phyloP scores from a whole-genome alignment of 2,888 invertebrate genomes.

The Ectropis crepuscularia region DNA sequence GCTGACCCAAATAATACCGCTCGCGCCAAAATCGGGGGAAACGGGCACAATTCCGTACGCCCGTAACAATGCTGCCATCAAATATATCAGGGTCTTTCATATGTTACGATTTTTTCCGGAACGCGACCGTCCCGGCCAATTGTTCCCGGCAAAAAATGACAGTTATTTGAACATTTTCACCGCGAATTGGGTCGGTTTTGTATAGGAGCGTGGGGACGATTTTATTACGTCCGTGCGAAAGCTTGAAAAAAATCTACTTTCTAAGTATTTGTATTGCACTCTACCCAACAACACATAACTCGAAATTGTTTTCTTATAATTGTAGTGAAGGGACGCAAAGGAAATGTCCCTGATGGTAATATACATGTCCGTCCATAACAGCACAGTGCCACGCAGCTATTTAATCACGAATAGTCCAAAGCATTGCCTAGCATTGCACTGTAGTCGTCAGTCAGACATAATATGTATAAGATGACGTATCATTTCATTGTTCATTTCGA shows the following conservation, averaged over 20 bases:
- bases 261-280: not conserved
- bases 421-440: too few species aligned
- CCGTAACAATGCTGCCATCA: constrained; percentile 39
- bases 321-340: too few species aligned
- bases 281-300: not conserved
- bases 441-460: too few species aligned
- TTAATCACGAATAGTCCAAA: too few species aligned
- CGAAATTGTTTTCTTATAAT: too few species aligned
- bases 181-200: constrained; percentile 51
- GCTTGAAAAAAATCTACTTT: not conserved
- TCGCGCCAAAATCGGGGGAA: constrained; percentile 24
- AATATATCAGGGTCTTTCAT: constrained; percentile 63
- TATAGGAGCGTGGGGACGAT: constrained; percentile 2
- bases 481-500: too few species aligned
- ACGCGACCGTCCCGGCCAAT: constrained; percentile 54
- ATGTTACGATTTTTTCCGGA: constrained; percentile 61
- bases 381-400: too few species aligned
- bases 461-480: too few species aligned
- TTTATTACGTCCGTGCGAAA: constrained; percentile 5
- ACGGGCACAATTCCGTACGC: constrained; percentile 17
- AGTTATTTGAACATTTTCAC: constrained; percentile 61
- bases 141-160: constrained; percentile 65
- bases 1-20: constrained; percentile 25
- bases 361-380: too few species aligned
- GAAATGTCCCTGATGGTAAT: too few species aligned